Evolutionary conservation across 1,140 invertebrate species (phyloP).

Genomic region (Drosophila pseudoananassae): DNA sequence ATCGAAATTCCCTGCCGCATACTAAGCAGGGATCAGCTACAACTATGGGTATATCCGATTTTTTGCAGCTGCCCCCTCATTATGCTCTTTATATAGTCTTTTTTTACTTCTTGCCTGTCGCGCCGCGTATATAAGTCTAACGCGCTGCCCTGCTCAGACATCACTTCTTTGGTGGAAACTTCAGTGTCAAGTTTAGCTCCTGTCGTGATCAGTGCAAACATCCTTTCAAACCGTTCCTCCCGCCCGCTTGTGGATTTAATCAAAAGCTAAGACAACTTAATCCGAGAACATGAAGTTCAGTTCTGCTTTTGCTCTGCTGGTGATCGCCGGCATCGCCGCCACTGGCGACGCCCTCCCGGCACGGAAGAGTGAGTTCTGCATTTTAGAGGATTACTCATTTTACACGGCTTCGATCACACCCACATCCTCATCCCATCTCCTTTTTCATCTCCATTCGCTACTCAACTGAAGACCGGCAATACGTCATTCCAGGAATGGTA

Average conservation of each 20-base stretch:
- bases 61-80: conserved; percentile 62
- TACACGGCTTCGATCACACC: not conserved
- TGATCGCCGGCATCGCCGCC: conserved; percentile 73
- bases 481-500: conserved; percentile 79
- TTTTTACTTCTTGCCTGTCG: conserved; percentile 43
- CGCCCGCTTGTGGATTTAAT: conserved; percentile 14
- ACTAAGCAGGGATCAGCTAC: conserved; percentile 56
- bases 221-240: not conserved
- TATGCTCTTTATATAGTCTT: conserved; percentile 64
- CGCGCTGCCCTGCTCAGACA: conserved; percentile 69
- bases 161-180: conserved; percentile 84
- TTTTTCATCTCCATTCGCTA: not conserved
- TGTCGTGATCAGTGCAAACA: conserved; percentile 74
- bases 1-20: conserved; percentile 46
- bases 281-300: conserved; percentile 68
- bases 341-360: conserved; percentile 69
- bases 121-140: conserved; percentile 83
- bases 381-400: conserved; percentile 36
- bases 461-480: conserved; percentile 69
- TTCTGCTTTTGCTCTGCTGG: conserved; percentile 67
- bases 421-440: conserved; percentile 8
- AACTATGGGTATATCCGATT: conserved; percentile 75
- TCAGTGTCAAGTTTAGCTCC: conserved; percentile 84
- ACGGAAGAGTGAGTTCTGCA: conserved; percentile 74
- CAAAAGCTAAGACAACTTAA: conserved; percentile 1